Evolutionary conservation across 2,113 vertebrate genomes (phyloP), one percentile per base, ranked within the genome.

Genomic region (Edolisoma coerulescens): DNA sequence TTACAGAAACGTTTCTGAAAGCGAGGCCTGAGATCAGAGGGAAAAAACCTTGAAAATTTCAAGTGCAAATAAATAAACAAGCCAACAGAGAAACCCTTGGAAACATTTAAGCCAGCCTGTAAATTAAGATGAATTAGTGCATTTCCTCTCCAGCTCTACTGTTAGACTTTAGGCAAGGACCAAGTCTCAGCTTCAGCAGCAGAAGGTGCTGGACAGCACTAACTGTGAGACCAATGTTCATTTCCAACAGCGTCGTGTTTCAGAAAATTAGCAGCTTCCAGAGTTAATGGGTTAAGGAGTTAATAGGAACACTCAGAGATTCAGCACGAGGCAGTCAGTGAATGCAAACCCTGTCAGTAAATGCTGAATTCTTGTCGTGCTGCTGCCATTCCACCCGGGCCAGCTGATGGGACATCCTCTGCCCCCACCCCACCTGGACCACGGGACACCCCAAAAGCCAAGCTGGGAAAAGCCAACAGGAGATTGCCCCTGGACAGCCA

Each of bases 141-240:
- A 27, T 82, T 87, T 79, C 30, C 44, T 52, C 54, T 69, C 67
- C 57, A 87, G 1, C 11, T 70, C 13, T 6, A 19, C 35, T 28
- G 3, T n/a, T 24, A 33, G 37, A 35, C 6, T n/a, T 33, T 1
- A 10, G 0, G 2, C 16, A 76, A 56, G 37, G 10, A 41, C 28
- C 32, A 37, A 13, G 23, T 42, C 20, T 37, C 4, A 32, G 24
- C 8, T 10, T 10, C 67, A 56, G 75, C 1, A 14, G 13, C 65
- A 23, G 13, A 47, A 47, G 1, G 3, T n/a, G 52, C 45, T 21
- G 76, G 64, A 49, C n/a, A 8, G 26, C 44, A 37, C 45, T 6
- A 3, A 56, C 45, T 45, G n/a, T 1, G 11, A 35, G 9, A 13
- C 5, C 35, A 27, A 0, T 0, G 13, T 8, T 45, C 11, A 18